Conservation (phyloP, 2,113 vertebrate species). For the Argyrosomus japonicus region DNA sequence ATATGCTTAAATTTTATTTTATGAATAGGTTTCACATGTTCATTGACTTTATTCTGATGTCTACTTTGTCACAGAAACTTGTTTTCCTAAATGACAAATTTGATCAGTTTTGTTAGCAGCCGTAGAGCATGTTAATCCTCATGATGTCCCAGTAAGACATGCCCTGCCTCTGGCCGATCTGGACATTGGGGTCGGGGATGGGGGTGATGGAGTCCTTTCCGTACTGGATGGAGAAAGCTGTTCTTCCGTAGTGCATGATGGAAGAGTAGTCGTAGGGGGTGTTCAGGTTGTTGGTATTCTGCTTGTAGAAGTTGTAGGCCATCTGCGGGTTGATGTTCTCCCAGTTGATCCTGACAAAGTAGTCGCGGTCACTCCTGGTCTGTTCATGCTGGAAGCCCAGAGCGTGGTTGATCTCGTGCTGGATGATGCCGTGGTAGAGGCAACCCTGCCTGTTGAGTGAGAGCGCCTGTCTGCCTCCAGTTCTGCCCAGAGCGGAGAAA, state of each 20-base stretch:
- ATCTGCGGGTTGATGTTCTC: conserved; percentile 19
- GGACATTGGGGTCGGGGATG: conserved; percentile 33
- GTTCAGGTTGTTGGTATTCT: conserved; percentile 48
- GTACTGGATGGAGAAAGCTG: conserved; percentile 35
- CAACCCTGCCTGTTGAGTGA: conserved; percentile 50
- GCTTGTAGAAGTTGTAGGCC: conserved; percentile 54
- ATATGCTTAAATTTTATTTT: conserved; percentile 3
- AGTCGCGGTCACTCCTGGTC: conserved; percentile 48
- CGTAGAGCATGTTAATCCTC: conserved; percentile 47
- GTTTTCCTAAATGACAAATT: background rate
- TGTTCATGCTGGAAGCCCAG: conserved; percentile 60
- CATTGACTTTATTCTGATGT: background rate
- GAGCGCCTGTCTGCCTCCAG: conserved; percentile 41
- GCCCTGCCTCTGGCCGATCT: conserved; percentile 44
- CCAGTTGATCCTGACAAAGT: conserved; percentile 57
- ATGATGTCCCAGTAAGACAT: conserved; percentile 55
- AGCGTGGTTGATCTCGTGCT: conserved; percentile 55
- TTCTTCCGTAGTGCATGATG: conserved; percentile 63
- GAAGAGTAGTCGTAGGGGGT: conserved; percentile 60
- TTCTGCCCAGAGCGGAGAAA: conserved; percentile 23
- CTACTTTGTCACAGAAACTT: background rate
- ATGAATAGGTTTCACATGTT: background rate
- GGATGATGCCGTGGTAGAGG: conserved; percentile 37
- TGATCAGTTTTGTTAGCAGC: conserved; percentile 16
- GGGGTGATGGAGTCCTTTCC: conserved; percentile 38